Percentiles rank a stretch among this genome's conserved stretches.
Evolutionary conservation across 2,113 vertebrate species (phyloP).

Genomic region (Rhagologus leucostigma): DNA sequence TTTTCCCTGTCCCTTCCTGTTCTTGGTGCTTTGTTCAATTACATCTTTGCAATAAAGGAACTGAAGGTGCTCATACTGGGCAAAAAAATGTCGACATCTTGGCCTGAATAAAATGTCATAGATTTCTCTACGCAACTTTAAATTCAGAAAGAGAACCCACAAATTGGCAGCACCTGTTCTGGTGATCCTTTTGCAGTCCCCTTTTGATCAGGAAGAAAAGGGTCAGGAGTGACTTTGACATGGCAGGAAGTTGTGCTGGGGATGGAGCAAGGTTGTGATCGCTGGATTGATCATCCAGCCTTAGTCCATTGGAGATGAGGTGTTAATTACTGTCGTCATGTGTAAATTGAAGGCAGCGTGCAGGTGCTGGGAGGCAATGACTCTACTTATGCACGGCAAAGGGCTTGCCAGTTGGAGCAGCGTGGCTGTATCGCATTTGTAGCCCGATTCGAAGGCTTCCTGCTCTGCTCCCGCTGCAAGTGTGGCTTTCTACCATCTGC

Average conservation of each 20-base stretch:
- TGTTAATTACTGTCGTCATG: neutral
- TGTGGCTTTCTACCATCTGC: neutral
- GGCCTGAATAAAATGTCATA: neutral
- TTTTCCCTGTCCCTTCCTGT: neutral
- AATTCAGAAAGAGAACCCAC: neutral
- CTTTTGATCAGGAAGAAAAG: neutral
- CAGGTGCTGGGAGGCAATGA: neutral
- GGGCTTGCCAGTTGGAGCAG: neutral
- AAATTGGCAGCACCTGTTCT: neutral
- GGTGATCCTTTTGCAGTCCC: neutral
- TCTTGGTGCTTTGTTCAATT: neutral
- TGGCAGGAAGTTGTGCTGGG: neutral
- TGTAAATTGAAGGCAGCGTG: neutral
- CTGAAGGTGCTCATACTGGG: neutral
- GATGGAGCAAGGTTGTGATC: neutral
- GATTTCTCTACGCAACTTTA: neutral
- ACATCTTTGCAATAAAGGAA: neutral
- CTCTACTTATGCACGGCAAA: accelerated
- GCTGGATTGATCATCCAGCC: neutral
- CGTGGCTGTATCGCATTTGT: accelerated
- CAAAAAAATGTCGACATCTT: neutral
- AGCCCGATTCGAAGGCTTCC: neutral
- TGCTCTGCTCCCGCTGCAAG: neutral
- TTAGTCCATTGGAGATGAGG: neutral
- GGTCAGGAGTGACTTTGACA: neutral